A percentile compares a stretch with the other conserved stretches of the same genome.
Evolutionary conservation across 2,797 vertebrate species (phyloP).

Genomic region (Lemur catta): DNA sequence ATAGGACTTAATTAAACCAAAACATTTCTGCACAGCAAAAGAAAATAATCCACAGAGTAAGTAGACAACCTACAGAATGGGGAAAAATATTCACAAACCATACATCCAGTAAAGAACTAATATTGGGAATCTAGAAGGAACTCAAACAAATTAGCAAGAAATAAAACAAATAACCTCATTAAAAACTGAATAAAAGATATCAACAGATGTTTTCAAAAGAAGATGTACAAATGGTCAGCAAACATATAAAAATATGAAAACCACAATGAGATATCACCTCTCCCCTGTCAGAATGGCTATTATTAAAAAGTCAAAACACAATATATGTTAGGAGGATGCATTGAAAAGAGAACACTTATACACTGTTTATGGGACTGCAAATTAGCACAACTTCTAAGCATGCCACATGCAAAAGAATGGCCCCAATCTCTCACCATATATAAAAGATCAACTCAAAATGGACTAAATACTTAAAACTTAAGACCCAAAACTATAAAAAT

Average conservation of each 20-base stretch:
- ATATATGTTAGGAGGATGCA: background rate
- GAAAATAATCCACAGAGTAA: background rate
- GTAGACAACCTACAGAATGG: background rate
- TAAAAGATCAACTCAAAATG: too few species aligned
- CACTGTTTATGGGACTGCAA: background rate
- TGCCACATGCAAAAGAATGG: too few species aligned
- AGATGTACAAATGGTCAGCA: background rate
- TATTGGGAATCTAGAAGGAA: background rate
- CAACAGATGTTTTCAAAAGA: background rate
- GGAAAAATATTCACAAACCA: background rate
- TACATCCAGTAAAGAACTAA: background rate
- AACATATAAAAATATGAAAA: background rate
- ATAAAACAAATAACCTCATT: background rate
- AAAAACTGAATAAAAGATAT: background rate
- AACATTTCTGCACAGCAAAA: background rate
- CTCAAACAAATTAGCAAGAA: background rate
- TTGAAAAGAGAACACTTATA: background rate
- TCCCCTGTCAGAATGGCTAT: background rate
- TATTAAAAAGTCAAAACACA: background rate
- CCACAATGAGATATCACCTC: background rate
- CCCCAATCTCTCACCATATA: too few species aligned
- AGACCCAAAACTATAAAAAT: too few species aligned
- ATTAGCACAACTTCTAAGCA: background rate
- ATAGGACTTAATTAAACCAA: background rate
- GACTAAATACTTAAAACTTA: too few species aligned